Conservation (phyloP, 1,140 invertebrate genomes). For the Drosophila bipectinata region DNA sequence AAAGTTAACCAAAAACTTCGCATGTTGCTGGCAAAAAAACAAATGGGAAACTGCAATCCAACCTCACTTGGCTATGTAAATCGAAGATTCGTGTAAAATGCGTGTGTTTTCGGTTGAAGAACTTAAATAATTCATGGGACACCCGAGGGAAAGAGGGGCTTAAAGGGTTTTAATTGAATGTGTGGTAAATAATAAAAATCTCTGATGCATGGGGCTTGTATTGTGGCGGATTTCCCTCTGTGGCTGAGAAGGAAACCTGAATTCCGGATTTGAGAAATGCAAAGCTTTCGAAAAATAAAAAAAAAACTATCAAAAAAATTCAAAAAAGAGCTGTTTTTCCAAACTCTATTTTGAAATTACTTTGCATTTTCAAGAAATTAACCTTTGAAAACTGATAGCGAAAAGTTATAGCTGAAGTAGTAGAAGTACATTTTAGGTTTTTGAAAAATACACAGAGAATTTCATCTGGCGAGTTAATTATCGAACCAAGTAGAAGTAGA, state of each 20-base stretch:
- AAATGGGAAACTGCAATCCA: conserved; percentile 23
- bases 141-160: conserved; percentile 12
- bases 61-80: conserved; percentile 65
- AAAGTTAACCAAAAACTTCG: conserved; percentile 20
- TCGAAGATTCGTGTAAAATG: conserved; percentile 64
- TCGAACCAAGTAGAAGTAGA: conserved; percentile 17
- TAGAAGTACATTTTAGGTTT: conserved; percentile 16
- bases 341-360: not conserved
- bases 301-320: too few species aligned
- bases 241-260: conserved; percentile 11
- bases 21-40: conserved; percentile 13
- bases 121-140: conserved; percentile 56
- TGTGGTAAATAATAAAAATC: conserved; percentile 67
- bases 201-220: conserved; percentile 13
- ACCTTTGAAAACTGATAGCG: conserved; percentile 1
- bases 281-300: conserved; percentile 9
- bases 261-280: conserved; percentile 12
- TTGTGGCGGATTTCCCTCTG: conserved; percentile 4
- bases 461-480: conserved; percentile 19
- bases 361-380: conserved; percentile 13
- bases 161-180: conserved; percentile 60
- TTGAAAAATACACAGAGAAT: conserved; percentile 21
- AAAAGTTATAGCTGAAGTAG: conserved; percentile 30
- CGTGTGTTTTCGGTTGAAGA: conserved; percentile 7
- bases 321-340: too few species aligned